Conservation (phyloP, 2,888 invertebrate genomes). For the Rhogogaster chlorosoma region DNA sequence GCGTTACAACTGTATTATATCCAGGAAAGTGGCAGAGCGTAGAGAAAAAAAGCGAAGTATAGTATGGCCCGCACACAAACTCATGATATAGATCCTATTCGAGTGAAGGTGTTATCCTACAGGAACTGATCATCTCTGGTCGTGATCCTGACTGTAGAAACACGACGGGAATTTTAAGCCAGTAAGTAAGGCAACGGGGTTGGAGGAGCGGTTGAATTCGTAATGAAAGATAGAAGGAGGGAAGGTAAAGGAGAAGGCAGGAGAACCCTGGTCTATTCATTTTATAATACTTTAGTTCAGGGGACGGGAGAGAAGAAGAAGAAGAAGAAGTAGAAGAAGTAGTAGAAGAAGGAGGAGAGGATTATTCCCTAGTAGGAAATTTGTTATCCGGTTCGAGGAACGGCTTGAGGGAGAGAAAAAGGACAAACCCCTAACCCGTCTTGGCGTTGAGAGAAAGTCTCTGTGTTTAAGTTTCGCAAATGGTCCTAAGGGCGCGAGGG, state of each 20-base stretch:
- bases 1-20: constrained; percentile 60
- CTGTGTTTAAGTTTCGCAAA: constrained; percentile 27
- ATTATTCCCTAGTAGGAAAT: constrained; percentile 16
- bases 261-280: background rate
- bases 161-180: constrained; percentile 10
- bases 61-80: background rate
- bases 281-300: background rate
- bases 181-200: constrained; percentile 47
- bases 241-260: constrained; percentile 23
- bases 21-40: constrained; percentile 4
- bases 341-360: constrained; percentile 16
- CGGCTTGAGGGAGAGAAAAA: background rate
- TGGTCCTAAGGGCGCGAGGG: background rate
- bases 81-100: background rate
- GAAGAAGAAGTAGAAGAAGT: background rate
- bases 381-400: constrained; percentile 12
- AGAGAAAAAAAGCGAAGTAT: background rate
- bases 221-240: constrained; percentile 41
- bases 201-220: constrained; percentile 18
- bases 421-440: background rate
- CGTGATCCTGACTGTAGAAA: constrained; percentile 24
- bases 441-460: background rate
- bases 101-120: background rate
- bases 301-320: background rate
- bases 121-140: constrained; percentile 19